Evolutionary conservation across 2,797 vertebrate genomes (phyloP).

Genomic region (Lutjanus argentimaculatus): DNA sequence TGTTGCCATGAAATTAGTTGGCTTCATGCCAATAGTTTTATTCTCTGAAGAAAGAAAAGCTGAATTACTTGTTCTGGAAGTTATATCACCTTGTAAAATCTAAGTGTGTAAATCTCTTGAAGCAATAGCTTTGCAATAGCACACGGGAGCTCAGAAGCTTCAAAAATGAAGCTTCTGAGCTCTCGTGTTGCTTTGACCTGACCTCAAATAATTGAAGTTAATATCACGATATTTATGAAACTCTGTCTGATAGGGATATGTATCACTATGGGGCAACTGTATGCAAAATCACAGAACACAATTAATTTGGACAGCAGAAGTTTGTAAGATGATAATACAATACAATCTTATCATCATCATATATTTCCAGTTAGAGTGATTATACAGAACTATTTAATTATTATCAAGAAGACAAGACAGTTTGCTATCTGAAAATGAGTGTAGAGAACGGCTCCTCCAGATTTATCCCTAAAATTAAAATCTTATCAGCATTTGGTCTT

Average conservation of each 20-base stretch:
- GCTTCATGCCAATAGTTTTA: slow-evolving; percentile 22
- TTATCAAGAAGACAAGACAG: background rate
- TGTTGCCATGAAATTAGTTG: background rate
- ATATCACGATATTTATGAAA: background rate
- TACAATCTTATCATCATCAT: background rate
- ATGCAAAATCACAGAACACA: background rate
- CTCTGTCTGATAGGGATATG: too few species aligned
- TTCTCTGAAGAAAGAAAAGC: background rate
- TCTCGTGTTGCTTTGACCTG: background rate
- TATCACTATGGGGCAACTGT: background rate
- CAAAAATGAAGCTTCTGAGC: background rate
- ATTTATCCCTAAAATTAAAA: background rate
- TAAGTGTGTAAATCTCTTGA: background rate
- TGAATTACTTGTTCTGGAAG: slow-evolving; percentile 12
- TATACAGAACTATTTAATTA: background rate
- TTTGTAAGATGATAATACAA: too few species aligned
- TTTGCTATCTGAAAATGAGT: background rate
- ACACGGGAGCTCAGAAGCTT: too few species aligned
- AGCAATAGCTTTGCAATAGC: background rate
- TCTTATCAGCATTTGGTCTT: background rate
- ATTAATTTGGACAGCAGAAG: background rate
- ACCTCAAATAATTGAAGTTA: background rate
- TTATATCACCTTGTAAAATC: background rate
- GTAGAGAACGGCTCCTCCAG: background rate
- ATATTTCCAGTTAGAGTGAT: background rate